These are phyloP conservation scores for Perdita meconis DNA, from an alignment of 2,888 invertebrate species.

Conservation along the genomic window DNA sequence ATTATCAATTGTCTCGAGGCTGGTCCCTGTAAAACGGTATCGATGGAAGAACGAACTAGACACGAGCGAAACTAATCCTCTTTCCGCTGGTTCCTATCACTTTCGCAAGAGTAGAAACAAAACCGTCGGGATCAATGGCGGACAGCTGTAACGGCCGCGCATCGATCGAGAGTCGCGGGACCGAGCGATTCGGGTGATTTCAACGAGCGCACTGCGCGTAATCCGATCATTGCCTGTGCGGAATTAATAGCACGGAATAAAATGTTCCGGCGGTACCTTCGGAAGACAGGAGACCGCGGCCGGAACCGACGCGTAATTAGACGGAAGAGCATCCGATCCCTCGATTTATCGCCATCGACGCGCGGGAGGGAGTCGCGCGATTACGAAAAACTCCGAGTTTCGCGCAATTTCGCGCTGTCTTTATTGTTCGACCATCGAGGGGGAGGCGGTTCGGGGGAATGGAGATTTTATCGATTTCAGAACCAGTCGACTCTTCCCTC, in stretches of 20 bases:
- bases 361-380: neutral
- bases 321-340: constrained; percentile 33
- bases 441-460: neutral
- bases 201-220: constrained; percentile 36
- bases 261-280: constrained; percentile 28
- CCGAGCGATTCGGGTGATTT: constrained; percentile 56
- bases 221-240: constrained; percentile 49
- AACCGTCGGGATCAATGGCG: constrained; percentile 43
- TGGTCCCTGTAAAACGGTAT: constrained; percentile 37
- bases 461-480: neutral
- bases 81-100: constrained; percentile 39
- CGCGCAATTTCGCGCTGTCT: neutral
- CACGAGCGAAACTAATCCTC: constrained; percentile 45
- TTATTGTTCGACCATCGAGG: neutral
- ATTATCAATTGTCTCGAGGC: constrained; percentile 33
- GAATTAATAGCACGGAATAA: constrained; percentile 61
- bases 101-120: constrained; percentile 38
- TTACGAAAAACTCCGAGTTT: neutral
- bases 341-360: constrained; percentile 25
- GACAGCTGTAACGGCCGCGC: constrained; percentile 11
- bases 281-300: constrained; percentile 22
- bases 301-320: constrained; percentile 44
- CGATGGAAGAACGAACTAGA: constrained; percentile 9
- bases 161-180: constrained; percentile 20
- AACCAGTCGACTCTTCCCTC: neutral